These are phyloP conservation scores for Iselma pallidipennis DNA, from an alignment of 2,888 invertebrate genomes.

Conservation along the genomic window DNA sequence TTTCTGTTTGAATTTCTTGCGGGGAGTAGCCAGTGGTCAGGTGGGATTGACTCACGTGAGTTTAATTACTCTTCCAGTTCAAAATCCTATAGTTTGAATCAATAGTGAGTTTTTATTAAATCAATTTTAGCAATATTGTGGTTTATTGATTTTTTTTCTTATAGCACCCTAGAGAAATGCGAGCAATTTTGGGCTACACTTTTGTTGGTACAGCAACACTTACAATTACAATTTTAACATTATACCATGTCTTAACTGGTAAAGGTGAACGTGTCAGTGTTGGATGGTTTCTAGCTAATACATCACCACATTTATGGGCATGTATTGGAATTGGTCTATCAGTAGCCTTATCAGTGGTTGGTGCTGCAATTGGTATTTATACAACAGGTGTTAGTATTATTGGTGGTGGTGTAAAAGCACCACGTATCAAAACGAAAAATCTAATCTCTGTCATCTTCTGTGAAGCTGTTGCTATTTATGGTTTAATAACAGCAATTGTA, in stretches of 20 bases:
- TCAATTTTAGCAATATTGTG: not conserved
- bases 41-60: conserved; percentile 16
- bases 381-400: conserved; percentile 96
- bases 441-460: conserved; percentile 99
- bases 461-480: conserved; percentile 99
- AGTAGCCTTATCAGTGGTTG: conserved; percentile 94
- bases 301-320: conserved; percentile 97
- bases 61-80: conserved; percentile 6
- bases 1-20: not conserved
- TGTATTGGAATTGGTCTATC: conserved; percentile 90
- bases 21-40: conserved; percentile 4
- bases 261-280: conserved; percentile 85
- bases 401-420: conserved; percentile 98
- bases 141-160: not conserved
- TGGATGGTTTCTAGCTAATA: conserved; percentile 87
- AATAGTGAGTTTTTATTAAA: too few species aligned
- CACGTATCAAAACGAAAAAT: conserved; percentile 98
- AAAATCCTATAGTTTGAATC: too few species aligned
- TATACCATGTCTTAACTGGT: conserved; percentile 77
- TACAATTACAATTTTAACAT: conserved; percentile 55
- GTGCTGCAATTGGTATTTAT: conserved; percentile 94
- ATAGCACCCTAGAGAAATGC: conserved; percentile 9
- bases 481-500: conserved; percentile 97
- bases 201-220: conserved; percentile 50
- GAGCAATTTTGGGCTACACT: conserved; percentile 51